Percentiles rank a stretch among this genome's conserved stretches.
These are phyloP conservation scores for Bembecia ichneumoniformis DNA, from an alignment of 2,888 invertebrate genomes.

Conservation along the genomic window DNA sequence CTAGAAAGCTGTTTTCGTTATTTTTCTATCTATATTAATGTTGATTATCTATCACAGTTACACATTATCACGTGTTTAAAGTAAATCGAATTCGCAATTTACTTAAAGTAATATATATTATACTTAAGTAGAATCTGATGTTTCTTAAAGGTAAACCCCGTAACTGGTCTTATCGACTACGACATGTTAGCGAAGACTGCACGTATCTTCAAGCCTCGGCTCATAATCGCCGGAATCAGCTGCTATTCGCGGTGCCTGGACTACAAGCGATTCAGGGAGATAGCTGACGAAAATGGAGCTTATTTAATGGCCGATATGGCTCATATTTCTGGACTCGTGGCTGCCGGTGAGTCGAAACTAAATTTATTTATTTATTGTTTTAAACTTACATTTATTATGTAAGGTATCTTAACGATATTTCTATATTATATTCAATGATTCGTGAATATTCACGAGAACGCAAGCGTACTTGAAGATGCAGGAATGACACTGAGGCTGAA, in stretches of 20 bases:
- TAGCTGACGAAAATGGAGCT: slow-evolving; percentile 87
- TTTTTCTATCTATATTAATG: too few species aligned
- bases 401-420: too few species aligned
- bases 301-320: slow-evolving; percentile 96
- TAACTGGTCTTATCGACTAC: slow-evolving; percentile 93
- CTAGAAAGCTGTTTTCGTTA: too few species aligned
- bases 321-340: slow-evolving; percentile 93
- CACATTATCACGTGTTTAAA: too few species aligned
- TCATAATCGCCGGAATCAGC: slow-evolving; percentile 95
- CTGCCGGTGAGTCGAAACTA: slow-evolving; percentile 74
- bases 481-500: too few species aligned
- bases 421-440: too few species aligned
- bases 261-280: slow-evolving; percentile 89
- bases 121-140: neutral
- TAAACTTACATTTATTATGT: too few species aligned
- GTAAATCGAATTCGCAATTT: neutral
- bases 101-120: neutral
- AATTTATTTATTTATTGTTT: too few species aligned
- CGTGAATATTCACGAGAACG: too few species aligned
- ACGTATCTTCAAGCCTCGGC: slow-evolving; percentile 88
- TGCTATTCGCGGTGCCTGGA: slow-evolving; percentile 95
- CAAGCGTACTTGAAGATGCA: too few species aligned
- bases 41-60: too few species aligned
- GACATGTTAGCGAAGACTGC: slow-evolving; percentile 87
- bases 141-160: slow-evolving; percentile 74